Conservation (phyloP, 2,888 invertebrate species). For the Dorcus hopei region DNA sequence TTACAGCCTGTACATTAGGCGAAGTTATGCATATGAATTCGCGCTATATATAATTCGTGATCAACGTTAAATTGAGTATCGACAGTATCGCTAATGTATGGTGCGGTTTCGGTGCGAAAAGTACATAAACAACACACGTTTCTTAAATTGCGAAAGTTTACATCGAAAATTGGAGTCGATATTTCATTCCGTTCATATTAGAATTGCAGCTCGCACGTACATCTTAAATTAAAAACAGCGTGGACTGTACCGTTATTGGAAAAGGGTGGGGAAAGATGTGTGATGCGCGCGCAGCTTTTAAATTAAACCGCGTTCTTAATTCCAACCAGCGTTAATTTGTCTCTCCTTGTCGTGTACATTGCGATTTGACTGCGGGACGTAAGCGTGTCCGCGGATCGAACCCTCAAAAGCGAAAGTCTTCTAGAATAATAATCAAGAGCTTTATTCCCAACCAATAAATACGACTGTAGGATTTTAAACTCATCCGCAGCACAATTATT, state of each 20-base stretch:
- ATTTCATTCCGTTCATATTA: conserved; percentile 29
- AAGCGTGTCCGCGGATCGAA: conserved; percentile 25
- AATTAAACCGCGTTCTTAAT: conserved; percentile 44
- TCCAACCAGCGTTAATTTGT: conserved; percentile 38
- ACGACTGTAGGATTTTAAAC: conserved; percentile 49
- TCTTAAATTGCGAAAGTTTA: conserved; percentile 27
- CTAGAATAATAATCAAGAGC: conserved; percentile 47
- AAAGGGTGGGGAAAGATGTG: conserved; percentile 34
- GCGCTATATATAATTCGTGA: background rate
- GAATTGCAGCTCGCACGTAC: conserved; percentile 34
- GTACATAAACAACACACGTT: conserved; percentile 27
- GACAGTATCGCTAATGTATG: background rate
- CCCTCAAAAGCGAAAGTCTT: conserved; percentile 44
- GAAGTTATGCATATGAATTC: background rate
- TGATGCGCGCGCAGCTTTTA: conserved; percentile 35
- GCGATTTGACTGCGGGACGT: conserved; percentile 21
- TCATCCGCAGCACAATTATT: conserved; percentile 50
- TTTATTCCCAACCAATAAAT: conserved; percentile 48
- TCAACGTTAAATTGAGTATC: background rate
- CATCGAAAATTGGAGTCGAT: conserved; percentile 33
- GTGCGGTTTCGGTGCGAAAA: conserved; percentile 14
- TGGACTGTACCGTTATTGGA: conserved; percentile 36
- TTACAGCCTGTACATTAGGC: too few relatives aligned
- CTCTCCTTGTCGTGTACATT: conserved; percentile 29
- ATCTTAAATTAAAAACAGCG: conserved; percentile 41